A percentile compares a stretch with the other conserved stretches of the same genome.
Conservation (phyloP, 2,888 invertebrate genomes). For the Drepana falcataria region DNA sequence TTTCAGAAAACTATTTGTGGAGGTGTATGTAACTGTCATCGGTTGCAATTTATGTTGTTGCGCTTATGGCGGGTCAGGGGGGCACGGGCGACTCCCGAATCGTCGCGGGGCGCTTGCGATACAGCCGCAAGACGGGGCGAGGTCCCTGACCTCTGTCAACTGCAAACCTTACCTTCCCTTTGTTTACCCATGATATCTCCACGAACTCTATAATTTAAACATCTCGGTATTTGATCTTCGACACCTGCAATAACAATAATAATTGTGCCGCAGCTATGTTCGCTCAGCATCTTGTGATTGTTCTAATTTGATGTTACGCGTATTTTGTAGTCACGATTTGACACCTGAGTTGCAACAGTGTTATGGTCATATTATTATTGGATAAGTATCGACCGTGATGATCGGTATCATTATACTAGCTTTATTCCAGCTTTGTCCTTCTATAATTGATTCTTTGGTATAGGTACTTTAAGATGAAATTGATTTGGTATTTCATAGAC, state of each 20-base stretch:
- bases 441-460: no score
- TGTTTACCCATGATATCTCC: conserved; percentile 41
- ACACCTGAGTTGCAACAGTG: not conserved
- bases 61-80: conserved; percentile 38
- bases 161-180: conserved; percentile 40
- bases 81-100: conserved; percentile 30
- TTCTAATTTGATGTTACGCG: not conserved
- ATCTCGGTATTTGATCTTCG: conserved; percentile 48
- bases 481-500: no score
- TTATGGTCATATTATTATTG: no score
- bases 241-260: conserved; percentile 20
- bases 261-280: not conserved
- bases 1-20: no score
- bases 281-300: not conserved
- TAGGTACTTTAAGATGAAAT: no score
- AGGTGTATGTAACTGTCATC: conserved; percentile 35
- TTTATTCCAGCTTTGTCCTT: no score
- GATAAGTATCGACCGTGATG: no score
- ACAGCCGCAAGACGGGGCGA: conserved; percentile 12
- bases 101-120: conserved; percentile 1
- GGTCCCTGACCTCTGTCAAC: conserved; percentile 45
- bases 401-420: no score
- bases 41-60: conserved; percentile 39
- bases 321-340: not conserved
- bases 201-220: conserved; percentile 42